These are phyloP conservation scores for Cirrhinus mrigala DNA, from an alignment of 2,797 vertebrate genomes.

Conservation along the genomic window DNA sequence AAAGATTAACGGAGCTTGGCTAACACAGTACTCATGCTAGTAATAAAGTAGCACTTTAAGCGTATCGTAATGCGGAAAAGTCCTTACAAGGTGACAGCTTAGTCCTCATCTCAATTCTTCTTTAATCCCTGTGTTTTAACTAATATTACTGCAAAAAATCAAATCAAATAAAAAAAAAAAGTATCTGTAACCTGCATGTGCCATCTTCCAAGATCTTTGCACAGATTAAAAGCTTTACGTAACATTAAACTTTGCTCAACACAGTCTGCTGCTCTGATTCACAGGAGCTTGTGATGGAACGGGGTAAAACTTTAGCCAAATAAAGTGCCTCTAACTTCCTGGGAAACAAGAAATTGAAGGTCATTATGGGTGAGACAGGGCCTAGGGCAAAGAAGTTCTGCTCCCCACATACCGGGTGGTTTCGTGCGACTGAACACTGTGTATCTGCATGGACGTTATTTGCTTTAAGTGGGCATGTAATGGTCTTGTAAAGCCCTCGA, in stretches of 20 bases:
- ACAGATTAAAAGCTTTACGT: constrained; percentile 2
- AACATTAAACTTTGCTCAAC: constrained; percentile 45
- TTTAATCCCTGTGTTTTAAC: no score
- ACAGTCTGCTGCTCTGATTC: constrained; percentile 41
- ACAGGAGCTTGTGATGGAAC: constrained; percentile 33
- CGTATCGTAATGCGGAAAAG: background rate
- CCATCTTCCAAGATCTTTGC: constrained; percentile 18
- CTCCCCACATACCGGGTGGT: constrained; percentile 58
- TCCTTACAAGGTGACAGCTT: constrained; percentile 8
- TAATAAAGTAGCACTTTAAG: constrained; percentile 27
- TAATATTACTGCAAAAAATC: no score
- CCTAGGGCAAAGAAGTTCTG: constrained; percentile 63
- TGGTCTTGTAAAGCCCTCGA: constrained; percentile 76
- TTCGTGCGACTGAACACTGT: constrained; percentile 72
- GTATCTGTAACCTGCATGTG: constrained; percentile 6
- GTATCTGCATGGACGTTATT: constrained; percentile 75
- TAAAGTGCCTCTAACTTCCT: constrained; percentile 54
- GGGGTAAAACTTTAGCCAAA: constrained; percentile 63
- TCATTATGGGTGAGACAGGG: constrained; percentile 69
- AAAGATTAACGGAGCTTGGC: constrained; percentile 39
- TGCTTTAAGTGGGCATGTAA: constrained; percentile 81
- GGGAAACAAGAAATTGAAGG: constrained; percentile 67
- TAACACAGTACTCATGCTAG: constrained; percentile 12
- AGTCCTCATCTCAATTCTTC: background rate
- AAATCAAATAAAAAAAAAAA: background rate